Evolutionary conservation across 2,113 vertebrate species (phyloP), one percentile per base, ranked within the genome.

Genomic region (Cheirogaleus medius): DNA sequence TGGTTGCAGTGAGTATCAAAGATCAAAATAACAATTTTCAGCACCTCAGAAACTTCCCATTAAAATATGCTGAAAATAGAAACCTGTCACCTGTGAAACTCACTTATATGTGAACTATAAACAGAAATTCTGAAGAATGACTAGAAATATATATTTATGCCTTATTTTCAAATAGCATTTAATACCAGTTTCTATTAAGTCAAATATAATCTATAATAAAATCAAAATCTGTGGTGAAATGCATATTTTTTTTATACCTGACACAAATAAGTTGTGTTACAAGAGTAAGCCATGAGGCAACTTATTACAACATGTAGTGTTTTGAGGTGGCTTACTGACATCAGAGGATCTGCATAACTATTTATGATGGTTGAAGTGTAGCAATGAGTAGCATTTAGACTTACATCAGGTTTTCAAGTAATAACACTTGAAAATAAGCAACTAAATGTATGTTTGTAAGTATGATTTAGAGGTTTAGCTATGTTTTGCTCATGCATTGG

Each of bases 61-160:
- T 97, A 95, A 83, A 88, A 58, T 56, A 56, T 83, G 60, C 34
- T 86, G 15, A 23, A 81, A 87, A 90, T 13, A 86, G 66, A 91
- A 73, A 58, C 3, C 34, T 88, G 78, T 47, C n/a, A 94, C 34
- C 15, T 34, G 47, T 74, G 29, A 87, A 93, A 91, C 20, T 58
- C 21, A 58, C 52, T 81, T 94, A 94, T 5, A 60, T 63, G 20
- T 97, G 52, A 91, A 84, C 32, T 71, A 64, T 44, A 87, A 87
- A 87, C 23, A 87, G n/a, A 87, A 84, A 37, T 10, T 56, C 17
- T 68, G 11, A 74, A 92, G 6, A 87, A 68, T 86, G 21, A 64
- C 11, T 32, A 69, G 39, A 58, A 89, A 96, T 91, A 83, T 9
- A 42, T 71, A 60, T 85, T 73, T 90, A 81, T 64, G 68, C 1